Conservation (phyloP, 2,113 vertebrate genomes). For the Calyptommatus sinebrachiatus region DNA sequence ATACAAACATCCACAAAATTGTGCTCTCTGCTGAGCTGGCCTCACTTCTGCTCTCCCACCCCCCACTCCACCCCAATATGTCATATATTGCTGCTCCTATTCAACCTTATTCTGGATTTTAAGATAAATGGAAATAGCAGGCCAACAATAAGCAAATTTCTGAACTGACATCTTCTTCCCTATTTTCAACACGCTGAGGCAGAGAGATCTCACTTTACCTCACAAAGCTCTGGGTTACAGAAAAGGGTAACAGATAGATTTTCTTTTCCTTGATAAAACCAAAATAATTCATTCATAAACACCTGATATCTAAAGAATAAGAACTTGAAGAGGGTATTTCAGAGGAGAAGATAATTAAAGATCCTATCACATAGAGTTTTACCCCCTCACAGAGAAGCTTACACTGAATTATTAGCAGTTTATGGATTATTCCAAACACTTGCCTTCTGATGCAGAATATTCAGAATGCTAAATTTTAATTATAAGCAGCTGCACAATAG, state of each 20-base stretch:
- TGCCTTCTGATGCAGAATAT: conserved; percentile 2
- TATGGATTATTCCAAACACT: conserved; percentile 25
- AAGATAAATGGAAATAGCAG: not conserved
- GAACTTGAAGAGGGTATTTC: conserved; percentile 8
- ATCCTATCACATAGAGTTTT: not conserved
- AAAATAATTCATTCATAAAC: conserved; percentile 15
- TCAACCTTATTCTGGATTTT: not conserved
- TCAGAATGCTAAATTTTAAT: not conserved
- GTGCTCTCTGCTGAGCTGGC: too few relatives aligned
- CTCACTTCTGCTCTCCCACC: not conserved
- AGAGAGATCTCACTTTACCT: conserved; percentile 24
- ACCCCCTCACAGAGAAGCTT: conserved; percentile 6
- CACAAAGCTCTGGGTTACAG: accelerated
- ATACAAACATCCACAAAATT: not conserved
- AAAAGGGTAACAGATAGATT: conserved; percentile 12
- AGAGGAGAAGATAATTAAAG: conserved; percentile 12
- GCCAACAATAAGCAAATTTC: conserved; percentile 9
- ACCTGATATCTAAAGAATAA: conserved; percentile 14
- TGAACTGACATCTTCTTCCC: not conserved
- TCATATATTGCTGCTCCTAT: not conserved
- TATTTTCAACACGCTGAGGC: not conserved
- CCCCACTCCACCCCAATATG: not conserved
- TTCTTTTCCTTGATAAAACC: conserved; percentile 1
- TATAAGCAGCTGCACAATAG: conserved; percentile 2
- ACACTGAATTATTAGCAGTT: conserved; percentile 22